Evolutionary conservation across 2,797 vertebrate species (phyloP).

Genomic region (Enteromius paludinosus): DNA sequence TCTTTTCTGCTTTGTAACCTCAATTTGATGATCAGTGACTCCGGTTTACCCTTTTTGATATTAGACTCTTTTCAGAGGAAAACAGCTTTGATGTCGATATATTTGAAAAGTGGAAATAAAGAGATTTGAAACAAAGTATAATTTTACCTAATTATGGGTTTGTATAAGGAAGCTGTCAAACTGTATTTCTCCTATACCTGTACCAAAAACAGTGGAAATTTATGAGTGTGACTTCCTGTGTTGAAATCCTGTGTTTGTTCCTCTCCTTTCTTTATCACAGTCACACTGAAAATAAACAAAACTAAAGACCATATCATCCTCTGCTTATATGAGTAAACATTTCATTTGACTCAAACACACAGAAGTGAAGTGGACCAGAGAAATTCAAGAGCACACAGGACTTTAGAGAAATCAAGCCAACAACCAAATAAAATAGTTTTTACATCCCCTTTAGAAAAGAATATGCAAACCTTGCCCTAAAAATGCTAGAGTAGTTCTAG

Average conservation of each 20-base stretch:
- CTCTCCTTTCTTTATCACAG: slow-evolving; percentile 67
- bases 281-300: slow-evolving; percentile 73
- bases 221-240: slow-evolving; percentile 15
- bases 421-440: background rate
- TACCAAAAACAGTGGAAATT: slow-evolving; percentile 5
- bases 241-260: slow-evolving; percentile 67
- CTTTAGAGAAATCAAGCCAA: slow-evolving; percentile 3
- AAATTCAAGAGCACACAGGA: slow-evolving; percentile 15
- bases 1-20: slow-evolving; percentile 18
- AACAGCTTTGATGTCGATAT: background rate
- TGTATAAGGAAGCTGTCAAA: background rate
- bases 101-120: background rate
- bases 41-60: slow-evolving; percentile 15
- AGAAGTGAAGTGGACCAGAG: slow-evolving; percentile 29
- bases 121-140: slow-evolving; percentile 10
- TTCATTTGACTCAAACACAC: slow-evolving; percentile 62
- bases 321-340: slow-evolving; percentile 69
- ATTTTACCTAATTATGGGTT: background rate
- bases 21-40: slow-evolving; percentile 30
- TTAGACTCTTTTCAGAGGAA: background rate
- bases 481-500: background rate
- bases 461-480: background rate
- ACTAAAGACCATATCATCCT: slow-evolving; percentile 59
- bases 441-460: background rate
- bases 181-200: background rate